Evolutionary conservation across 2,888 invertebrate species (phyloP), one percentile per base, ranked within the genome.

Genomic region (Litoditis marina): DNA sequence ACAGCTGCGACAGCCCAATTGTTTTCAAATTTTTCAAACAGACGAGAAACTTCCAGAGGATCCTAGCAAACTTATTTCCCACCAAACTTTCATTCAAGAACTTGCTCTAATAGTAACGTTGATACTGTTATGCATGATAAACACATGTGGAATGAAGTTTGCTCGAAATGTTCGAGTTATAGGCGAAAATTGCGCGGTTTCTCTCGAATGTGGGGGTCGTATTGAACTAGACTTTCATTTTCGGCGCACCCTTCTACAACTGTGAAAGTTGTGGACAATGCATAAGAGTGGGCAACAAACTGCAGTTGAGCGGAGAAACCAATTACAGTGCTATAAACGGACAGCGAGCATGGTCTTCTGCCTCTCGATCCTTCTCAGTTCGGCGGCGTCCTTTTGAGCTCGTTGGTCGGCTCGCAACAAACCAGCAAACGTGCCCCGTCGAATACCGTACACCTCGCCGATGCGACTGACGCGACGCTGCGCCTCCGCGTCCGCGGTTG

Each of bases 271-370:
- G n/a, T n/a, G n/a, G n/a, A n/a, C n/a, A n/a, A n/a, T n/a, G n/a
- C n/a, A n/a, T n/a, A n/a, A n/a, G n/a, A n/a, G n/a, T n/a, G n/a
- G n/a, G n/a, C n/a, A n/a, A n/a, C n/a, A n/a, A n/a, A n/a, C n/a
- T n/a, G n/a, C n/a, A n/a, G 39, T 36, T 36, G 39, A 36, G 1
- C 32, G 13, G 36, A 39, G 31, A 51, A 30, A 54, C 7, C 2
- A 36, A 34, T 13, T n/a, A n/a, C n/a, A n/a, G n/a, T n/a, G n/a
- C n/a, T n/a, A n/a, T n/a, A n/a, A 19, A 61, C 71, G 39, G 62
- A 81, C 81, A 65, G 80, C 73, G 25, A 79, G 67, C 42, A 74
- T 66, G 44, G 73, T 68, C 60, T 81, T 79, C 59, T 79, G 79
- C 44, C 76, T 70, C 56, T 81, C 81, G 60, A 81, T 79, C 55